Evolutionary conservation across 2,888 invertebrate species (phyloP).

Genomic region (Tenthredo scrophulariae): DNA sequence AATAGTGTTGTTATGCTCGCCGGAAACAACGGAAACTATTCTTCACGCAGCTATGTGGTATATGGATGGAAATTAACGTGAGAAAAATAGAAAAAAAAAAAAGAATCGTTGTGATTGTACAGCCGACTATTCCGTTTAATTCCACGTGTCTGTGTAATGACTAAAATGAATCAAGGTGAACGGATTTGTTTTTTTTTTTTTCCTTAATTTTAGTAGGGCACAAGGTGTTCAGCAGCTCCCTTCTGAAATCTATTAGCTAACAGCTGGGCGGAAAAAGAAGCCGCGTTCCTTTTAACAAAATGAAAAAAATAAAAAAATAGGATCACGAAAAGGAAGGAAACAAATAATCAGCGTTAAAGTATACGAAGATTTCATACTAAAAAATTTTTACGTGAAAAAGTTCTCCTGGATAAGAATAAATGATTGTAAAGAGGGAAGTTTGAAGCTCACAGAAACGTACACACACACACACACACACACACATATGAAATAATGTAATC

Average conservation of each 20-base stretch:
- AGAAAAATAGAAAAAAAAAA: not conserved
- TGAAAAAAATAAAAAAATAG: not conserved
- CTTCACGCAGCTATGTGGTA: not conserved
- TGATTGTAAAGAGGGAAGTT: not conserved
- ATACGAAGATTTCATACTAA: not conserved
- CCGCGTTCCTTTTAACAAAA: not conserved
- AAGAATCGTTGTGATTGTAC: not conserved
- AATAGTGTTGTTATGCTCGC: not conserved
- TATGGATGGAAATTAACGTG: not conserved
- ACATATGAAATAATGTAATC: not conserved
- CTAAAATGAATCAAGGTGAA: not conserved
- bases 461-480: not conserved
- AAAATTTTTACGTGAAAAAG: conserved; percentile 2
- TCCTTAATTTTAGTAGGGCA: not conserved
- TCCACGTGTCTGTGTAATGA: not conserved
- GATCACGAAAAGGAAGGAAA: not conserved
- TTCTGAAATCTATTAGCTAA: not conserved
- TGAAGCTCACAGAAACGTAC: not conserved
- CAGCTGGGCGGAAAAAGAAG: not conserved
- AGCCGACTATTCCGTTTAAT: not conserved
- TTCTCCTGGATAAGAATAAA: not conserved
- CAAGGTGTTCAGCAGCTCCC: not conserved
- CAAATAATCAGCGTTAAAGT: not conserved
- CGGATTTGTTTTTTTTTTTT: not conserved
- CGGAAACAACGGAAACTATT: conserved; percentile 31